These are phyloP conservation scores for Orientallactaga sibirica DNA, from an alignment of 2,797 vertebrate species.

Conservation along the genomic window DNA sequence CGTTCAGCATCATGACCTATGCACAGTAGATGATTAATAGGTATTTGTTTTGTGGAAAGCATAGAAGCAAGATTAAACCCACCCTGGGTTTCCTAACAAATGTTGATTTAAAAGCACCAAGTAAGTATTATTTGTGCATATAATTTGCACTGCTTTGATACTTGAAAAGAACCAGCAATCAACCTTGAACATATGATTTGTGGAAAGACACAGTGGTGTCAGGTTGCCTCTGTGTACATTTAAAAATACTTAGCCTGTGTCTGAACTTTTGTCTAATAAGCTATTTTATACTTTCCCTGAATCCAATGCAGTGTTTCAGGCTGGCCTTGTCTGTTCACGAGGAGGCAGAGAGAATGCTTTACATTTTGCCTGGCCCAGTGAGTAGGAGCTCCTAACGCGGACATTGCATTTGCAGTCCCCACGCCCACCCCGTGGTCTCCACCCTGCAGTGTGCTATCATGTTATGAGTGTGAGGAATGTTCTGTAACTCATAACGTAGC, in stretches of 20 bases:
- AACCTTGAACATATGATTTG: constrained; percentile 5
- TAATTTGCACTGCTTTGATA: constrained; percentile 9
- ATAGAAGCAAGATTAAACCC: background rate
- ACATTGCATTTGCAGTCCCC: background rate
- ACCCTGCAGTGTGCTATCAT: background rate
- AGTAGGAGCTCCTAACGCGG: constrained; percentile 1
- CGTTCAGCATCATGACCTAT: background rate
- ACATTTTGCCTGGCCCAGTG: constrained; percentile 1
- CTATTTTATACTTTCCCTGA: background rate
- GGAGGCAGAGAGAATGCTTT: constrained; percentile 30
- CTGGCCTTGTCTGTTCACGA: constrained; percentile 17
- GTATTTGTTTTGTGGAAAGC: constrained; percentile 39
- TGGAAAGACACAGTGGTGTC: background rate
- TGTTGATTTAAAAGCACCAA: constrained; percentile 52
- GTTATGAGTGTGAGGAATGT: background rate
- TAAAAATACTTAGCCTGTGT: constrained; percentile 2
- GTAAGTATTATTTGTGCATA: constrained; percentile 13
- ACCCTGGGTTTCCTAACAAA: background rate
- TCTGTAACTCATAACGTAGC: constrained; percentile 22
- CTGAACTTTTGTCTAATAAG: background rate
- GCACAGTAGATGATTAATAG: background rate
- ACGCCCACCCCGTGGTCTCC: fast-evolving
- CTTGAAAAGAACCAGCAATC: constrained; percentile 37
- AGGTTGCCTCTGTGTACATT: background rate
- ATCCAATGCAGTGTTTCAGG: background rate